Conservation (phyloP, 2,888 invertebrate genomes). For the Campoletis raptor region DNA sequence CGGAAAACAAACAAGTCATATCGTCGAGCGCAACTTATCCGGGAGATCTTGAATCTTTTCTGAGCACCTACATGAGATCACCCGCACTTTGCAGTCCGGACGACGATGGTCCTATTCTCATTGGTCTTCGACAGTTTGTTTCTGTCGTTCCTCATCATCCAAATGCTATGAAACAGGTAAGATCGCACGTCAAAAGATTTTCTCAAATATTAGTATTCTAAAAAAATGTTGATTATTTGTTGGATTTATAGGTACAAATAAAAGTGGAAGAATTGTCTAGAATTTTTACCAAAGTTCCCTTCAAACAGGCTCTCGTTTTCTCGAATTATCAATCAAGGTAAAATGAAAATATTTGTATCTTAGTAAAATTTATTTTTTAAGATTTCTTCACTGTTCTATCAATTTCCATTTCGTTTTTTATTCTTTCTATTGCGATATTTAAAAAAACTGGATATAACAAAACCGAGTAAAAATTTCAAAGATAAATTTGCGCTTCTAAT, state of each 20-base stretch:
- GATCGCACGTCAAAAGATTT: conserved; percentile 65
- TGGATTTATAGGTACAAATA: conserved; percentile 81
- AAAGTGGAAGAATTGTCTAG: conserved; percentile 89
- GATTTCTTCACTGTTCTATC: neutral
- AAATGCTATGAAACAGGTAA: conserved; percentile 89
- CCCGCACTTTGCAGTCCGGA: conserved; percentile 92
- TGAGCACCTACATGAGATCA: conserved; percentile 91
- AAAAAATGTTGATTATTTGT: neutral
- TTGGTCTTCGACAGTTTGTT: conserved; percentile 93
- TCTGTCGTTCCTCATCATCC: conserved; percentile 87
- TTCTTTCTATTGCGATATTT: neutral
- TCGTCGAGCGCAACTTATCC: conserved; percentile 98
- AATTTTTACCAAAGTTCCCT: conserved; percentile 90
- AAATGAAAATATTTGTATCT: conserved; percentile 55
- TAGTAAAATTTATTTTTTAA: neutral
- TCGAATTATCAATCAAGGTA: conserved; percentile 93
- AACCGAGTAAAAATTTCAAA: no score
- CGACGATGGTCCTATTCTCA: conserved; percentile 88
- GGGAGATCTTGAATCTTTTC: conserved; percentile 89
- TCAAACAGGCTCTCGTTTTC: conserved; percentile 97
- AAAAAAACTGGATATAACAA: no score
- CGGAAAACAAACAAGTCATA: conserved; percentile 93
- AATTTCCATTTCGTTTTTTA: neutral
- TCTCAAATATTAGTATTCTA: neutral
- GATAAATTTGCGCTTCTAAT: no score